phyloP scores from a whole-genome alignment of 2,797 vertebrate genomes.

The Malacoraja senta region DNA sequence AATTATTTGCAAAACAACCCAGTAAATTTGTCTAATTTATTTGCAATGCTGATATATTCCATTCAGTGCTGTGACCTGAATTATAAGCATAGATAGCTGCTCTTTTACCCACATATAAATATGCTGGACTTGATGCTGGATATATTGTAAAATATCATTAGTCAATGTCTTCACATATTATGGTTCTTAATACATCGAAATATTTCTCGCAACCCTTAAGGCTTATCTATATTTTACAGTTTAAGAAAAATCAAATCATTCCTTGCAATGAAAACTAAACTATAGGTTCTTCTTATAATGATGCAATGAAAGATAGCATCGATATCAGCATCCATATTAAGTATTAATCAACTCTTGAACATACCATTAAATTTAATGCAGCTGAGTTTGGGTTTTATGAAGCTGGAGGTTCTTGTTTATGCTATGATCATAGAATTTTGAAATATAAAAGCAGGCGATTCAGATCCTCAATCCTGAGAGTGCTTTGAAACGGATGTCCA shows the following conservation, averaged over 20 bases:
- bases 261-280: not conserved
- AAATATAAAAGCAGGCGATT: not conserved
- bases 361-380: not conserved
- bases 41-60: conserved; percentile 5
- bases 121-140: not conserved
- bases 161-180: conserved; percentile 4
- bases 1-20: conserved; percentile 18
- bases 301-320: conserved; percentile 9
- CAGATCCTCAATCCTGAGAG: not conserved
- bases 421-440: not conserved
- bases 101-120: not conserved
- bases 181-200: not conserved
- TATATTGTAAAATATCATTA: not conserved
- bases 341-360: not conserved
- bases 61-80: not conserved
- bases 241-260: conserved; percentile 10
- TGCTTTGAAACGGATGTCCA: not conserved
- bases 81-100: not conserved
- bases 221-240: not conserved
- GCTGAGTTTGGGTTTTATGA: too few relatives aligned
- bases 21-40: conserved; percentile 36
- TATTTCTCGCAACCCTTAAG: not conserved
- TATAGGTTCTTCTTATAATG: not conserved
- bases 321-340: not conserved
- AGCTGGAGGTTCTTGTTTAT: not conserved